A percentile compares a stretch with the other conserved stretches of the same genome.
Evolutionary conservation across 2,113 vertebrate genomes (phyloP).

Genomic region (Manacus vitellinus): DNA sequence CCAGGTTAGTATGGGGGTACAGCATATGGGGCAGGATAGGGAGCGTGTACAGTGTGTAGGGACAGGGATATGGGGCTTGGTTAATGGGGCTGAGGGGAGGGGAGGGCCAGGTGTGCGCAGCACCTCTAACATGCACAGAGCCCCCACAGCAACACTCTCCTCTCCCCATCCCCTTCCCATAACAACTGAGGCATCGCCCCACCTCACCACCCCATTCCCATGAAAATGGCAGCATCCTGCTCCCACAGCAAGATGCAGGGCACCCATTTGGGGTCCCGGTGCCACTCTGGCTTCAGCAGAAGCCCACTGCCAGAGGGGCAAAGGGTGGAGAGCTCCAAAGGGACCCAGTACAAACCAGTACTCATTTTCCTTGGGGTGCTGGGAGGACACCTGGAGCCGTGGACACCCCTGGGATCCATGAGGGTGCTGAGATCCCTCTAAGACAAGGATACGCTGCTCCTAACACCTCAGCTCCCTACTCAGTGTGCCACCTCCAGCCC

Average conservation of each 20-base stretch:
- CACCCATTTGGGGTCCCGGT: neutral
- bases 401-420: neutral
- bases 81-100: neutral
- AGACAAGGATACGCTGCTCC: neutral
- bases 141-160: neutral
- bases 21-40: neutral
- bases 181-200: neutral
- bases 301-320: neutral
- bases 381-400: rapidly evolving
- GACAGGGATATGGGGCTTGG: neutral
- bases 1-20: neutral
- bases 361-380: neutral
- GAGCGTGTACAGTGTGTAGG: neutral
- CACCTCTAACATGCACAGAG: rapidly evolving
- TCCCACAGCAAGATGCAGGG: neutral
- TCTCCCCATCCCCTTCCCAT: neutral
- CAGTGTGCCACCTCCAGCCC: neutral
- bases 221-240: neutral
- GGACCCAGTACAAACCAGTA: neutral
- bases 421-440: neutral
- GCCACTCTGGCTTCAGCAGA: neutral
- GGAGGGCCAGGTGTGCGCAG: neutral
- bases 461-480: rapidly evolving
- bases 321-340: rapidly evolving
- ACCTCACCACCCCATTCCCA: neutral